A percentile compares a stretch with the other conserved stretches of the same genome.
Evolutionary conservation across 2,797 vertebrate genomes (phyloP).

Genomic region (Scyliorhinus canicula): DNA sequence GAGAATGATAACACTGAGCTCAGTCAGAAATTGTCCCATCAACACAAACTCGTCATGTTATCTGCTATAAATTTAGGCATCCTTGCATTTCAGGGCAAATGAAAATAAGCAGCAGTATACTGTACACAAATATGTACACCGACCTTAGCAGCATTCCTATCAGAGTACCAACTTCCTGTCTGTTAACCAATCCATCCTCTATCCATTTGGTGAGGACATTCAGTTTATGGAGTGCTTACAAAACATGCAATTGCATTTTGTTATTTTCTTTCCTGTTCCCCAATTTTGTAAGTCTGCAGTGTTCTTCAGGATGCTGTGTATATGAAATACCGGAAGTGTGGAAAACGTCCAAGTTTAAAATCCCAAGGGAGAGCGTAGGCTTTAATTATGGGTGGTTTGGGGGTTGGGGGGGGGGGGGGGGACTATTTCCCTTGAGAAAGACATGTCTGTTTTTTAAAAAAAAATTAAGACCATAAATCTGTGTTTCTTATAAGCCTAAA

Average conservation of each 20-base stretch:
- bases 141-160: too few relatives aligned
- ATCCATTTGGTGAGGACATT: background rate
- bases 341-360: background rate
- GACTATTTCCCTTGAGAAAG: background rate
- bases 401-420: background rate
- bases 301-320: constrained; percentile 14
- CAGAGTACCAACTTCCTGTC: too few relatives aligned
- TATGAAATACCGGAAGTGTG: background rate
- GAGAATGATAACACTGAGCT: background rate
- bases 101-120: too few relatives aligned
- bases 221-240: background rate
- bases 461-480: background rate
- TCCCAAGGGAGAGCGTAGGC: background rate
- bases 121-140: too few relatives aligned
- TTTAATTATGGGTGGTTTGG: background rate
- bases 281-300: background rate
- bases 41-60: background rate
- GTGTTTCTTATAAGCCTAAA: background rate
- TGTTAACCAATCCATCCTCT: too few relatives aligned
- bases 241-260: background rate
- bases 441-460: background rate
- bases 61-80: background rate
- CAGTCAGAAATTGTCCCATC: background rate
- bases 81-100: background rate
- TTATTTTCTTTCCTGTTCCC: background rate